Percentiles rank a stretch among this genome's conserved stretches.
Evolutionary conservation across 2,797 vertebrate genomes (phyloP).

Genomic region (Lateolabrax maculatus): DNA sequence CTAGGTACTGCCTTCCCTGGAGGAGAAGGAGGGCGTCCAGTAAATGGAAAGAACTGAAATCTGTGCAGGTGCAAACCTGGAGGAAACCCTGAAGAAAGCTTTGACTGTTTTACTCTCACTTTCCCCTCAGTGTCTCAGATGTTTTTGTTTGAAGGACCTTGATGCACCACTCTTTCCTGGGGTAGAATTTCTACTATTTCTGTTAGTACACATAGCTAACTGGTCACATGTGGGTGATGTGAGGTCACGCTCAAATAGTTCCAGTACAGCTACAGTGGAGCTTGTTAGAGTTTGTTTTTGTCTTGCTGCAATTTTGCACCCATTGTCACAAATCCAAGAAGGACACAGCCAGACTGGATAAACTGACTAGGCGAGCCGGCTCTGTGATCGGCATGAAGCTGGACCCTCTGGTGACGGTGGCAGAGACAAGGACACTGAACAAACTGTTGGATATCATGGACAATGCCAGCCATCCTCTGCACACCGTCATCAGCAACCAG

Average conservation of each 20-base stretch:
- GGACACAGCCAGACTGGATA: no score
- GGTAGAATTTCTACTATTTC: neutral
- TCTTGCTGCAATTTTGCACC: neutral
- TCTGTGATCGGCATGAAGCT: no score
- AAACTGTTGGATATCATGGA: no score
- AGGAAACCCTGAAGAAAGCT: neutral
- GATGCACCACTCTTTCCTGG: neutral
- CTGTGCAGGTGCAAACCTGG: neutral
- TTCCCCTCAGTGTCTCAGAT: neutral
- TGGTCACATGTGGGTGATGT: neutral
- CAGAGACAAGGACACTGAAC: no score
- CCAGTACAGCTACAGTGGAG: neutral
- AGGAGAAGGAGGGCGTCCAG: neutral
- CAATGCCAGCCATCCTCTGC: no score
- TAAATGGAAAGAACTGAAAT: neutral
- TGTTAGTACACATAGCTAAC: neutral
- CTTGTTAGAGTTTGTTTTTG: no score
- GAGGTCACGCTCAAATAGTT: neutral
- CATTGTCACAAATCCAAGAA: no score
- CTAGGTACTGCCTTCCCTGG: slow-evolving; percentile 85
- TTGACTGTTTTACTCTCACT: neutral
- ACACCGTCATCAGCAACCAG: no score
- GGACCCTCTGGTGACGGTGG: no score
- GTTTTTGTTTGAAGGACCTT: neutral
- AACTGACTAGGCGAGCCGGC: no score